Conservation (phyloP, 1,140 invertebrate genomes). For the Apis laboriosa region DNA sequence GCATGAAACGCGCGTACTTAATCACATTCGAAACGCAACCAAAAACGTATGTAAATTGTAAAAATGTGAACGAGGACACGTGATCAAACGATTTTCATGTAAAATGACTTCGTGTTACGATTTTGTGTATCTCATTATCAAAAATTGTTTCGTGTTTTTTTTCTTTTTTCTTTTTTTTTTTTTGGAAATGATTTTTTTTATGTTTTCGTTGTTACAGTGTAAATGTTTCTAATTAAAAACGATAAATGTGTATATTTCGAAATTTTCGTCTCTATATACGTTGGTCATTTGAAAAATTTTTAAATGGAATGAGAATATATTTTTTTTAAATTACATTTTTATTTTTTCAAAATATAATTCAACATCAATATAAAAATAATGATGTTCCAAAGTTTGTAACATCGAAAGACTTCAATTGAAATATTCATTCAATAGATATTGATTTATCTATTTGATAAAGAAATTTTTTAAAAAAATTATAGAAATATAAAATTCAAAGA, state of each 20-base stretch:
- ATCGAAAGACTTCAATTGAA: too few relatives aligned
- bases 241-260: background rate
- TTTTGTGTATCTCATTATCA: background rate
- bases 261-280: background rate
- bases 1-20: conserved; percentile 31
- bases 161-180: background rate
- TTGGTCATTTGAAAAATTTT: background rate
- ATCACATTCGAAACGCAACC: conserved; percentile 4
- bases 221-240: background rate
- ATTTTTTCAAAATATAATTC: too few relatives aligned
- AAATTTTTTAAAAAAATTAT: too few relatives aligned
- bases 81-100: conserved; percentile 19
- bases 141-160: background rate
- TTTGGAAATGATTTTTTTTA: too few relatives aligned
- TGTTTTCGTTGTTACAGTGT: background rate
- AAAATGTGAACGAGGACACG: conserved; percentile 51
- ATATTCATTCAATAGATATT: too few relatives aligned
- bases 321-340: too few relatives aligned
- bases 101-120: background rate
- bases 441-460: too few relatives aligned
- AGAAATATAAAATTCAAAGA: too few relatives aligned
- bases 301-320: background rate
- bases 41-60: background rate
- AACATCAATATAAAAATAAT: too few relatives aligned
- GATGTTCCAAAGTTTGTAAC: too few relatives aligned